These are phyloP conservation scores for Gavialis gangeticus DNA, from an alignment of 2,113 vertebrate genomes.

Conservation along the genomic window DNA sequence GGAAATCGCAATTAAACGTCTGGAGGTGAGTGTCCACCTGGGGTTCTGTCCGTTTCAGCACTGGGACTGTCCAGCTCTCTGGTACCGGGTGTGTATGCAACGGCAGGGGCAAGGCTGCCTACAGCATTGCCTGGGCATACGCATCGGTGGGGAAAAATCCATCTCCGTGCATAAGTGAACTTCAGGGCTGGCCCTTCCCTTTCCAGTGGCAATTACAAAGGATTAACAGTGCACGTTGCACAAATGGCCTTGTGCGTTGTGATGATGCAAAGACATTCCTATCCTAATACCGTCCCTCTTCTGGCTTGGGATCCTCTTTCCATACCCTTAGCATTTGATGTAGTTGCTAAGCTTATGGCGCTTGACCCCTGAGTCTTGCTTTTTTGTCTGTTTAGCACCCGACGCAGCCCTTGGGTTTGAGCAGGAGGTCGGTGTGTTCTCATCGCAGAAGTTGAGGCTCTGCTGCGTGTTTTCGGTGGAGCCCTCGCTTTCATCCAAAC, in stretches of 20 bases:
- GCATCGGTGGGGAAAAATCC: neutral
- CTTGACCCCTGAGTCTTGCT: neutral
- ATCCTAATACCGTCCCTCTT: neutral
- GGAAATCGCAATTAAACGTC: neutral
- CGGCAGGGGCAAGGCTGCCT: neutral
- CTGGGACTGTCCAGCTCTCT: neutral
- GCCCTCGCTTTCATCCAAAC: neutral
- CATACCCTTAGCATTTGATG: neutral
- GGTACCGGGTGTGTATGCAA: neutral
- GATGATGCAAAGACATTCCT: neutral
- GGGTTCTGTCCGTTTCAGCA: neutral
- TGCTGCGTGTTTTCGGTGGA: neutral
- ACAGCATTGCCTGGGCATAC: neutral
- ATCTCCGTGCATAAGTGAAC: neutral
- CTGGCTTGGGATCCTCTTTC: neutral
- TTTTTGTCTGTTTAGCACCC: fast-evolving
- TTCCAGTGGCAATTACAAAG: neutral
- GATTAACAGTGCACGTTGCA: neutral
- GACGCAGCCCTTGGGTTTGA: neutral
- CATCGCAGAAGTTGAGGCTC: fast-evolving
- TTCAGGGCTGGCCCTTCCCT: neutral
- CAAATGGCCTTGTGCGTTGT: neutral
- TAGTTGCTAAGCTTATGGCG: neutral
- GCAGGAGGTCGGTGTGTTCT: fast-evolving
- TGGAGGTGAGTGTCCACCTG: neutral